These are phyloP conservation scores for Collichthys lucidus DNA, from an alignment of 2,113 vertebrate species.

Conservation along the genomic window DNA sequence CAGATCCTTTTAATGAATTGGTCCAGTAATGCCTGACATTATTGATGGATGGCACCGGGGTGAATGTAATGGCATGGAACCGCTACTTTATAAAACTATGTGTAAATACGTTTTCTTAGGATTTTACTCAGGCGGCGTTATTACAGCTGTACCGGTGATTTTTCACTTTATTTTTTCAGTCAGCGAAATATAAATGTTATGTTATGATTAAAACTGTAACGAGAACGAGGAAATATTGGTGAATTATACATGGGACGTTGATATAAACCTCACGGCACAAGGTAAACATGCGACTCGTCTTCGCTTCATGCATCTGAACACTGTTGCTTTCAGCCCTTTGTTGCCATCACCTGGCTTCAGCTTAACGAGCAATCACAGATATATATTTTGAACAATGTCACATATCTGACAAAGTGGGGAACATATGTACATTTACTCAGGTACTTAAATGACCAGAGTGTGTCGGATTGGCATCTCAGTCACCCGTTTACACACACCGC, in stretches of 20 bases:
- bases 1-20: slow-evolving; percentile 67
- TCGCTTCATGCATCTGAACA: not conserved
- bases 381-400: too few relatives aligned
- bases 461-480: too few relatives aligned
- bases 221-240: not conserved
- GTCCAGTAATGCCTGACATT: slow-evolving; percentile 46
- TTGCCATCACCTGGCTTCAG: not conserved
- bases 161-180: not conserved
- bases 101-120: not conserved
- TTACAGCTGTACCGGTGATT: not conserved
- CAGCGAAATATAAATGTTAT: slow-evolving; percentile 13
- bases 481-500: too few relatives aligned
- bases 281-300: not conserved
- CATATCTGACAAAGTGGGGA: too few relatives aligned
- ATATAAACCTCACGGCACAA: not conserved
- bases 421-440: not conserved
- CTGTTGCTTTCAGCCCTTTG: not conserved
- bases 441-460: not conserved
- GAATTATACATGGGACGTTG: slow-evolving; percentile 7
- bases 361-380: not conserved
- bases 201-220: slow-evolving; percentile 1
- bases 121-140: slow-evolving; percentile 1
- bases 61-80: slow-evolving; percentile 38
- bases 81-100: slow-evolving; percentile 32
- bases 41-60: slow-evolving; percentile 61